Evolutionary conservation across 64 coral and sea anemone genomes (phyloP).

Genomic region (Astreopora myriophthalma): DNA sequence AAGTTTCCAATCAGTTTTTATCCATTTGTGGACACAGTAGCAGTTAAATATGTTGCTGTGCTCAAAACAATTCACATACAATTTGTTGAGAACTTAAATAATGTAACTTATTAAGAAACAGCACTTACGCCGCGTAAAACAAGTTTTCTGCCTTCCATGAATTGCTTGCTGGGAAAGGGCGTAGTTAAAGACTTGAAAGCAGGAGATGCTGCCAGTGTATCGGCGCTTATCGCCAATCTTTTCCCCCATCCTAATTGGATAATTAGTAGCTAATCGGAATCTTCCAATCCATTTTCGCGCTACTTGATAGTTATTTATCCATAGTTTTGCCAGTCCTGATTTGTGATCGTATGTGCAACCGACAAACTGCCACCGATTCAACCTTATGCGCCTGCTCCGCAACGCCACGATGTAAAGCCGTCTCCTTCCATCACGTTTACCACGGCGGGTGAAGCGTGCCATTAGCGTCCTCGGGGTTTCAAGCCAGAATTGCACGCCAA

Average conservation of each 20-base stretch:
- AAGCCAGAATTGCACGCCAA: slow-evolving; percentile 73
- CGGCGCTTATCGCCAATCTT: slow-evolving; percentile 14
- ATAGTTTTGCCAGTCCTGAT: slow-evolving; percentile 60
- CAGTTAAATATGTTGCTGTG: too few species aligned
- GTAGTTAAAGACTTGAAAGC: slow-evolving; percentile 87
- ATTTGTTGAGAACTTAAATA: not conserved
- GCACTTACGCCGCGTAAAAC: slow-evolving; percentile 61
- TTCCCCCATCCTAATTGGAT: slow-evolving; percentile 80
- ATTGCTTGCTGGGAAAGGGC: slow-evolving; percentile 20
- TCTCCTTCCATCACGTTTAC: slow-evolving; percentile 34
- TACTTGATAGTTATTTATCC: slow-evolving; percentile 59
- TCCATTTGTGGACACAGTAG: too few species aligned
- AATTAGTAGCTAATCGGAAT: slow-evolving; percentile 77
- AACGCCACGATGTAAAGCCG: slow-evolving; percentile 13
- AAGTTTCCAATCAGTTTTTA: too few species aligned
- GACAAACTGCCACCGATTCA: slow-evolving; percentile 70
- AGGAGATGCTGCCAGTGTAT: slow-evolving; percentile 67
- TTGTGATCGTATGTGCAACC: slow-evolving; percentile 59
- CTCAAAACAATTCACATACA: not conserved
- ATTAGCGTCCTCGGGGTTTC: slow-evolving; percentile 18
- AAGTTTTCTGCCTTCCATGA: not conserved
- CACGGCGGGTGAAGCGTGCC: slow-evolving; percentile 59
- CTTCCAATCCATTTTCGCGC: slow-evolving; percentile 7
- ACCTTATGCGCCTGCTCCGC: not conserved
- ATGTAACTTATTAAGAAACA: not conserved